Percentiles rank a stretch among this genome's conserved stretches.
These are phyloP conservation scores for Callipepla squamata DNA, from an alignment of 2,113 vertebrate genomes.

Conservation along the genomic window DNA sequence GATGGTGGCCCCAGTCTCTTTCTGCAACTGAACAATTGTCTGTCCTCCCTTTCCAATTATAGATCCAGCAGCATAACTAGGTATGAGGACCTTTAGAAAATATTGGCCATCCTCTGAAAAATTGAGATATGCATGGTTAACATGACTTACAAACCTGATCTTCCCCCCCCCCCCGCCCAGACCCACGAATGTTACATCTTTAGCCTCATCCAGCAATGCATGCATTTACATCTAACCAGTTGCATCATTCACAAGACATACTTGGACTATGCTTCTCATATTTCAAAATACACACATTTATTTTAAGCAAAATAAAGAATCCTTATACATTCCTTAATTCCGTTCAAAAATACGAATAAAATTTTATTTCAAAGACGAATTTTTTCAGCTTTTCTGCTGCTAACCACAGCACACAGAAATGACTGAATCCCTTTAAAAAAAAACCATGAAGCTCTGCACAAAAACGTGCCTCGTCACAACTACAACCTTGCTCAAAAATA, in stretches of 20 bases:
- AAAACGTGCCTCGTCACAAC: conserved; percentile 61
- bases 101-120: conserved; percentile 91
- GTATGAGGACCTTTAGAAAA: conserved; percentile 93
- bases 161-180: background rate
- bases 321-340: conserved; percentile 39
- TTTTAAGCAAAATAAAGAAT: conserved; percentile 45
- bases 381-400: conserved; percentile 21
- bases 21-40: conserved; percentile 91
- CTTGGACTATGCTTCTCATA: conserved; percentile 21
- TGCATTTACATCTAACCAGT: conserved; percentile 48
- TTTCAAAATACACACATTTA: conserved; percentile 17
- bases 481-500: conserved; percentile 63
- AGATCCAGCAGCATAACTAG: conserved; percentile 93
- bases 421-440: conserved; percentile 24
- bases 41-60: conserved; percentile 92
- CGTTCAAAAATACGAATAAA: conserved; percentile 57
- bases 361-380: conserved; percentile 54
- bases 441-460: conserved; percentile 41
- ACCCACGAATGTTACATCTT: conserved; percentile 55
- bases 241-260: conserved; percentile 47
- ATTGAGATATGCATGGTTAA: conserved; percentile 79
- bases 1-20: conserved; percentile 91
- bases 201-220: background rate
- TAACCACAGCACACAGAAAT: conserved; percentile 59
- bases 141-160: conserved; percentile 40